Base-by-base conservation (phyloP, 2,797 vertebrate species). In the Pangasius larnaudii region DNA sequence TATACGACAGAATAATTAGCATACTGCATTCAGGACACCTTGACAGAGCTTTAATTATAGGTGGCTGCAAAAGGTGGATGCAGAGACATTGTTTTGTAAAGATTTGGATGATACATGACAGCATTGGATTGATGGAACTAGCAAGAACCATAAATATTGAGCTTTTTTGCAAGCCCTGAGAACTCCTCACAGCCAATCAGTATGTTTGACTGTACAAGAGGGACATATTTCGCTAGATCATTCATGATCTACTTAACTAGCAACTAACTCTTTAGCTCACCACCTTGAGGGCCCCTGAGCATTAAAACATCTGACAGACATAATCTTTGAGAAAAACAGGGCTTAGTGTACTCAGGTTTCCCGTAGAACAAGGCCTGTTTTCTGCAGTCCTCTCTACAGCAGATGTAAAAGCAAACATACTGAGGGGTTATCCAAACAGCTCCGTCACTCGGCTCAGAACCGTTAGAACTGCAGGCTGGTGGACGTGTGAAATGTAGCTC, bases 371-470 rank as follows among this genome's bases (percentile, higher is more conserved):
- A 90, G 88, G 63, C 75, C 90, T 59, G 30, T 90, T 89, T 94
- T 90, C 89, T 93, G 89, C 91, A 90, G 90, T 90, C 88, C 84
- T 93, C 92, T 94, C 92, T 92, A 65, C 91, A 87, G 58, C 92
- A 94, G 94, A 95, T 91, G 91, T 92, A 72, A 95, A 95, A 92
- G 93, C 92, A 94, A 95, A 95, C 93, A 95, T 84, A 90, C 89
- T 74, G 89, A 88, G 91, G 92, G 93, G 93, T 96, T 95, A 95
- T 88, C 90, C 92, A 95, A 95, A 95, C 91, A 95, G 42, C 86
- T 69, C 85, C 30, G 87, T 91, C 74, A 75, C 82, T 9, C 46
- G 42, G 42, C 36, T 84, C 71, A 24, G 82, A 36, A 69, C 46
- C 30, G 19, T 53, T 2, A 49, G 42, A 84, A 30, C 61, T 8